Evolutionary conservation across 2,888 invertebrate species (phyloP).

Genomic region (Scaptomyza polygonia): DNA sequence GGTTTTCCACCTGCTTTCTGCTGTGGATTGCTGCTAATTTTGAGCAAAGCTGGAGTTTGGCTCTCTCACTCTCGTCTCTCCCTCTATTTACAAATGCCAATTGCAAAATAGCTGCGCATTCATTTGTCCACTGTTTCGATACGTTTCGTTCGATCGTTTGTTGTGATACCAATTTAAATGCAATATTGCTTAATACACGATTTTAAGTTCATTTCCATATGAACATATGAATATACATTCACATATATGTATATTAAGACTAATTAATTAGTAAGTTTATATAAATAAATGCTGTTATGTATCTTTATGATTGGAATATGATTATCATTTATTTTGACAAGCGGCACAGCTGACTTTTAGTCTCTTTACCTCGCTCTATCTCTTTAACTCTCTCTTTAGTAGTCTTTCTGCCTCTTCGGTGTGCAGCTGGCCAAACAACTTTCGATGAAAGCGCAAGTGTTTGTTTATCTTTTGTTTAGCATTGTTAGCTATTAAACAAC

Average conservation of each 20-base stretch:
- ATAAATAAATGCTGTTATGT: constrained; percentile 2
- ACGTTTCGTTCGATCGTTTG: constrained; percentile 4
- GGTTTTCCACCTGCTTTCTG: constrained; percentile 17
- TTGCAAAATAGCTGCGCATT: constrained; percentile 59
- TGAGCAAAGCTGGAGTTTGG: constrained; percentile 5
- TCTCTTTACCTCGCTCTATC: constrained; percentile 1
- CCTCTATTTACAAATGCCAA: constrained; percentile 28
- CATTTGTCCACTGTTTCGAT: constrained; percentile 28
- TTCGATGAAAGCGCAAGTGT: constrained; percentile 80
- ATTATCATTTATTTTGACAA: constrained; percentile 12
- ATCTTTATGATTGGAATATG: constrained; percentile 21
- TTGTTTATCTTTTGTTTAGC: constrained; percentile 58
- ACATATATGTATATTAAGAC: neutral
- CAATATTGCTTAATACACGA: constrained; percentile 39
- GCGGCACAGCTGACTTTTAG: constrained; percentile 29
- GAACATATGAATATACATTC: constrained; percentile 6
- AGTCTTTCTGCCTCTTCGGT: constrained; percentile 7
- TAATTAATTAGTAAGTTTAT: neutral
- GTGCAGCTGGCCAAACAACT: constrained; percentile 63
- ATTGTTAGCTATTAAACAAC: constrained; percentile 49
- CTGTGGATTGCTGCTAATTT: constrained; percentile 27
- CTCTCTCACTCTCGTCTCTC: constrained; percentile 13
- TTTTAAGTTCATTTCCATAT: constrained; percentile 50
- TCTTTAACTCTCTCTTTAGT: constrained; percentile 8
- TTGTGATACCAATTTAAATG: constrained; percentile 37